These are phyloP conservation scores for Cantharis lateralis DNA, from an alignment of 2,888 invertebrate genomes.

Conservation along the genomic window DNA sequence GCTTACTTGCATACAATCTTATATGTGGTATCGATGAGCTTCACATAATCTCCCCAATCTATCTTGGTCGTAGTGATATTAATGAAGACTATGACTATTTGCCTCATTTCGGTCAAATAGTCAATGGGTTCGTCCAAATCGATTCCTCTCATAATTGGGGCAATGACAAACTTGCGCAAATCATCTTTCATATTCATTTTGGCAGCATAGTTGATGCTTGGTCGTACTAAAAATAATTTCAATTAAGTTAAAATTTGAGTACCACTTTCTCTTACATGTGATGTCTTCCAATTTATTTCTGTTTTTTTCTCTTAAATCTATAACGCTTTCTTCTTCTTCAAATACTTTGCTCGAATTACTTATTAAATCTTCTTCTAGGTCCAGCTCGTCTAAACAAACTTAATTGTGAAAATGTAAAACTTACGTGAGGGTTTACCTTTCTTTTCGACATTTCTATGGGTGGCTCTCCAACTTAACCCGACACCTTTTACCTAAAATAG, in stretches of 20 bases:
- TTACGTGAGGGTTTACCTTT: not conserved
- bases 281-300: not conserved
- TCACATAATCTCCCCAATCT: slow-evolving; percentile 55
- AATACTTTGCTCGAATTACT: not conserved
- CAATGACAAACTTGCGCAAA: slow-evolving; percentile 62
- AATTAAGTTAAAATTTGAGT: too few relatives aligned
- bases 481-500: slow-evolving; percentile 44
- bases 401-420: not conserved
- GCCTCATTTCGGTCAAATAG: slow-evolving; percentile 74
- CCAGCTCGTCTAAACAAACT: not conserved
- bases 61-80: slow-evolving; percentile 60
- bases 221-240: slow-evolving; percentile 53
- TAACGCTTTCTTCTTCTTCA: not conserved
- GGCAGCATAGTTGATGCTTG: slow-evolving; percentile 56
- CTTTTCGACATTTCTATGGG: slow-evolving; percentile 38
- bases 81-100: slow-evolving; percentile 70
- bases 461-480: slow-evolving; percentile 49
- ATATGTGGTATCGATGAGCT: slow-evolving; percentile 60
- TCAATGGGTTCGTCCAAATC: slow-evolving; percentile 71
- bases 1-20: slow-evolving; percentile 56
- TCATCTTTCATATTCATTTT: slow-evolving; percentile 53
- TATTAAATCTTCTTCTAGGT: not conserved
- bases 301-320: not conserved
- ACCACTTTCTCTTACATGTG: not conserved
- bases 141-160: slow-evolving; percentile 65